Conservation (phyloP, 2,888 invertebrate genomes). For the Elysia crispata region DNA sequence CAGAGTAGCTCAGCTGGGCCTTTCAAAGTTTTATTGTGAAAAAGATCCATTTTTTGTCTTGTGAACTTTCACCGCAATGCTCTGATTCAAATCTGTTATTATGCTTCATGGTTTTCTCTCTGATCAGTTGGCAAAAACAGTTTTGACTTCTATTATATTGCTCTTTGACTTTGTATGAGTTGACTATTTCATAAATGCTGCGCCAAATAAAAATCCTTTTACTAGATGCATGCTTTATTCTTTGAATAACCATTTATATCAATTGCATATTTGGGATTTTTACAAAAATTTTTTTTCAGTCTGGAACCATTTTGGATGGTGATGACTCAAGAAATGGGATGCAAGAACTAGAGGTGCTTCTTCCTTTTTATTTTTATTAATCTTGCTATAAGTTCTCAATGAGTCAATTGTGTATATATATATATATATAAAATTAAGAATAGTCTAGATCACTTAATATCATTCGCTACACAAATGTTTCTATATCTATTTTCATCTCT, state of each 20-base stretch:
- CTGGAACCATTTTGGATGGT: conserved; percentile 53
- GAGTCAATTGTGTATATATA: neutral
- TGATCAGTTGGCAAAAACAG: too few species aligned
- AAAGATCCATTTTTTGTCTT: too few species aligned
- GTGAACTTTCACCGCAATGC: too few species aligned
- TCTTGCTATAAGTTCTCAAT: neutral
- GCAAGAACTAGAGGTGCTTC: conserved; percentile 63
- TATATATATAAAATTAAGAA: neutral
- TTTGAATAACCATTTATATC: neutral
- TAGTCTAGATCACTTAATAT: neutral
- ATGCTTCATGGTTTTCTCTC: neutral
- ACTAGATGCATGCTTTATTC: too few species aligned
- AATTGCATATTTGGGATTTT: neutral
- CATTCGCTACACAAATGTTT: too few species aligned
- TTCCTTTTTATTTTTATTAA: neutral
- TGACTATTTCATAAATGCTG: neutral
- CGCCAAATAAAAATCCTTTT: neutral
- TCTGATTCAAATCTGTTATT: too few species aligned
- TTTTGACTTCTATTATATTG: too few species aligned
- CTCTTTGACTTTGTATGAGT: neutral
- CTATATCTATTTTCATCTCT: too few species aligned
- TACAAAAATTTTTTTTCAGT: conserved; percentile 49
- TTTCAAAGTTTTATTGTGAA: too few species aligned
- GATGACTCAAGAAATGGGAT: conserved; percentile 57
- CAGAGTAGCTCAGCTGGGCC: too few species aligned